These are phyloP conservation scores for Platycercus adscitus DNA, from an alignment of 2,113 vertebrate species.

Conservation along the genomic window DNA sequence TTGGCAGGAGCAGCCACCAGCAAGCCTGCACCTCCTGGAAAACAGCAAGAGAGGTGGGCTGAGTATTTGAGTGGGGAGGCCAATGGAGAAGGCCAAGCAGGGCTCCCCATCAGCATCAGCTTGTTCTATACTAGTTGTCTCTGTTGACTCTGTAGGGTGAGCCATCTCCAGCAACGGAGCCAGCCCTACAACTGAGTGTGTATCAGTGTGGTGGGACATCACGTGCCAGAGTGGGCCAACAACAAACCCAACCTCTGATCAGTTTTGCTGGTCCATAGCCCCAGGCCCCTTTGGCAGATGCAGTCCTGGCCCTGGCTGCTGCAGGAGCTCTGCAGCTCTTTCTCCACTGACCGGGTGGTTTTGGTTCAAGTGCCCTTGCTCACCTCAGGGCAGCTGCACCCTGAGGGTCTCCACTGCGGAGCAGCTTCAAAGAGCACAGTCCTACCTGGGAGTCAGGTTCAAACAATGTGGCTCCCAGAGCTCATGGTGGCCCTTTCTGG, in stretches of 20 bases:
- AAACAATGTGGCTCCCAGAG: neutral
- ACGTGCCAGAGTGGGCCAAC: neutral
- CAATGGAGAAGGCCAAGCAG: accelerated
- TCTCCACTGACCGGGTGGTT: neutral
- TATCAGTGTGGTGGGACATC: neutral
- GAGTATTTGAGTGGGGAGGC: neutral
- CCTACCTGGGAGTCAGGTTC: neutral
- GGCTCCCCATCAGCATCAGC: neutral
- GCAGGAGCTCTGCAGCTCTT: neutral
- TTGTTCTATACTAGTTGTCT: neutral
- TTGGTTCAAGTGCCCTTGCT: neutral
- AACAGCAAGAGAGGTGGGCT: neutral
- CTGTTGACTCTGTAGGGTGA: neutral
- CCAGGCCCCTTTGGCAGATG: neutral
- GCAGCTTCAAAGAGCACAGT: neutral
- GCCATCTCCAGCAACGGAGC: neutral
- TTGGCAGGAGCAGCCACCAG: neutral
- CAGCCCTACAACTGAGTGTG: neutral
- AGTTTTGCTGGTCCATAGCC: neutral
- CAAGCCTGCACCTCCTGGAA: neutral
- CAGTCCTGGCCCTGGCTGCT: accelerated
- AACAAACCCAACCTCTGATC: neutral
- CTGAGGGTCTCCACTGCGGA: neutral
- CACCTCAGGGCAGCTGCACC: neutral
- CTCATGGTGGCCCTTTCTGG: neutral